Base-by-base conservation (phyloP, 2,113 vertebrate genomes). In the Rhizomys pruinosus region DNA sequence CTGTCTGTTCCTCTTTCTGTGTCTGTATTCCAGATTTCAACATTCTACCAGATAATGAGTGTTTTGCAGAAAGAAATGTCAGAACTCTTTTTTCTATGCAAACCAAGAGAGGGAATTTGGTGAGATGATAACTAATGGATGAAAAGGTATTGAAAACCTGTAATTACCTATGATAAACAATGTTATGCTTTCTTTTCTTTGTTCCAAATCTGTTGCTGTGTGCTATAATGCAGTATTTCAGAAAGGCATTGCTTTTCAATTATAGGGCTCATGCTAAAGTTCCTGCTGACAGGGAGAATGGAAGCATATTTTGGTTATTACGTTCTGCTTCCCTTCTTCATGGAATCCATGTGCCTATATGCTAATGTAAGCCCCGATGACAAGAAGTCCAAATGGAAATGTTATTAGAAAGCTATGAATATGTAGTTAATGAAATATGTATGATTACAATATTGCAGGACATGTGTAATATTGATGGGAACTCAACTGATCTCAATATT, bases 401-500 rank as follows among this genome's bases (percentile, higher is more conserved):
- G 96, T 97, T 98, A 98, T 98, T 98, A 98, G 96, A 96, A 96
- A 98, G 94, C 96, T 97, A 96, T 96, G 97, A 93, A 96, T 98
- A 95, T 94, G 91, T 96, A 97, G 88, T 96, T 98, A 98, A 98
- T 98, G 93, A 98, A 98, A 98, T 98, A 97, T 96, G 90, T 94
- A 96, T 2, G 37, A 96, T 97, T 96, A 97, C 84, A 97, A 95
- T 98, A 97, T 95, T 97, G 96, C 76, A 97, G 95, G 90, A 96
- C 93, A 94, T 96, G 95, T 97, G 96, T 97, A 98, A 97, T 90
- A 94, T 73, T 64, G 96, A 97, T 92, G 80, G 95, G 73, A 97
- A 97, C 92, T 94, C 96, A 96, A 88, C 96, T 85, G 64, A 97
- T 98, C 97, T 98, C 98, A 98, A 96, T 98, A 97, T 98, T 98